A percentile compares a stretch with the other conserved stretches of the same genome.
Conservation (phyloP, 2,113 vertebrate species). For the Gavialis gangeticus region DNA sequence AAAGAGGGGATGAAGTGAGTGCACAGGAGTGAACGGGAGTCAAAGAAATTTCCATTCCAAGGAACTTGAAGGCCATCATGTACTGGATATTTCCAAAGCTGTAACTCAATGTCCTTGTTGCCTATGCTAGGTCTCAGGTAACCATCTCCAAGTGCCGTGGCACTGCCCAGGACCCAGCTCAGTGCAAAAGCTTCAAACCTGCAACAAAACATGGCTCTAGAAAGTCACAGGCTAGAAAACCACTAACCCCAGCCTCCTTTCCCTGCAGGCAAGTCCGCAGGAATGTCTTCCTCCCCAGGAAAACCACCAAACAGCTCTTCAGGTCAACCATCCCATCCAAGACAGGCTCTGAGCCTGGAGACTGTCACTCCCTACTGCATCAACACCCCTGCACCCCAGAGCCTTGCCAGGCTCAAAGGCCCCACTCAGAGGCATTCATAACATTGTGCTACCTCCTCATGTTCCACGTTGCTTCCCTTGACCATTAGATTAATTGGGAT, state of each 20-base stretch:
- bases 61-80: background rate
- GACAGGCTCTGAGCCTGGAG: background rate
- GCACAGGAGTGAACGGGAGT: background rate
- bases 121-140: background rate
- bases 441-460: background rate
- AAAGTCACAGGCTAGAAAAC: background rate
- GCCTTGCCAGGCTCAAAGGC: background rate
- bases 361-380: background rate
- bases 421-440: background rate
- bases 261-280: background rate
- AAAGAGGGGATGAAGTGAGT: no score
- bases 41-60: accelerated
- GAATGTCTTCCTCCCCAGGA: background rate
- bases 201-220: background rate
- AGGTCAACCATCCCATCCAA: no score
- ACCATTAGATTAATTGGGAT: background rate
- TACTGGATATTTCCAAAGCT: conserved; percentile 22
- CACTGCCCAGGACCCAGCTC: background rate
- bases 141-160: background rate
- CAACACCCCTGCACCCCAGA: background rate
- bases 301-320: background rate
- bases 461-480: background rate
- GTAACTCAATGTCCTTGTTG: background rate
- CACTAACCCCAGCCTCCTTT: background rate
- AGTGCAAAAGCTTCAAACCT: background rate